phyloP scores from a whole-genome alignment of 2,797 vertebrate species.

The Gallirallus australis region DNA sequence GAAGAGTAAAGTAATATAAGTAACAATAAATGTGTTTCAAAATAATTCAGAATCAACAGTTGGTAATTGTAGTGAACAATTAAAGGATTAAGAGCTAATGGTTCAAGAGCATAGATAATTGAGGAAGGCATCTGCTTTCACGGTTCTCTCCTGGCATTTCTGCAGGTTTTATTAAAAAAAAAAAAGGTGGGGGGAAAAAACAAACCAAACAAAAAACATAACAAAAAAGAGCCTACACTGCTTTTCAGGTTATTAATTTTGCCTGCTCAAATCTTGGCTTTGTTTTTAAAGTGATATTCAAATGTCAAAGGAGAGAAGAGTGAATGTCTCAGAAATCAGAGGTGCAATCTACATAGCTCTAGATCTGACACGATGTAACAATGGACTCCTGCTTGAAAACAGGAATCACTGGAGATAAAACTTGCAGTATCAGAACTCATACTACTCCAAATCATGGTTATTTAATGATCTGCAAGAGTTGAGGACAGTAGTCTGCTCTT shows the following conservation, averaged over 20 bases:
- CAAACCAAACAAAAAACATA: neutral
- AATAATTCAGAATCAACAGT: neutral
- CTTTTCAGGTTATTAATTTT: neutral
- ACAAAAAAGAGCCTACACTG: neutral
- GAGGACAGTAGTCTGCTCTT: neutral
- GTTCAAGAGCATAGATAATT: neutral
- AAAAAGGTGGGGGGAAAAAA: neutral
- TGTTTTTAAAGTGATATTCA: neutral
- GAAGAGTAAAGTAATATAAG: neutral
- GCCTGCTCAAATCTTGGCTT: neutral
- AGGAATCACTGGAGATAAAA: neutral
- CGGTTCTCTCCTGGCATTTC: conserved; percentile 19
- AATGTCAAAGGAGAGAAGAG: conserved; percentile 11
- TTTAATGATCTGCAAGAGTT: neutral
- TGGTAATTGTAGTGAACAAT: neutral
- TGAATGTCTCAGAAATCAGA: neutral
- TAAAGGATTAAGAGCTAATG: neutral
- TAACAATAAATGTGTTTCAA: neutral
- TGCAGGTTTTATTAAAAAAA: neutral
- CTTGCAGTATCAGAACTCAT: neutral
- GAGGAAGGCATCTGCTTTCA: neutral
- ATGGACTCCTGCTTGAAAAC: neutral
- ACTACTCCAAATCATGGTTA: neutral
- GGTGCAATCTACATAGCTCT: conserved; percentile 13
- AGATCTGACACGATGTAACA: neutral